Evolutionary conservation across 2,888 invertebrate genomes (phyloP).

Genomic region (Synanthedon myopaeformis): DNA sequence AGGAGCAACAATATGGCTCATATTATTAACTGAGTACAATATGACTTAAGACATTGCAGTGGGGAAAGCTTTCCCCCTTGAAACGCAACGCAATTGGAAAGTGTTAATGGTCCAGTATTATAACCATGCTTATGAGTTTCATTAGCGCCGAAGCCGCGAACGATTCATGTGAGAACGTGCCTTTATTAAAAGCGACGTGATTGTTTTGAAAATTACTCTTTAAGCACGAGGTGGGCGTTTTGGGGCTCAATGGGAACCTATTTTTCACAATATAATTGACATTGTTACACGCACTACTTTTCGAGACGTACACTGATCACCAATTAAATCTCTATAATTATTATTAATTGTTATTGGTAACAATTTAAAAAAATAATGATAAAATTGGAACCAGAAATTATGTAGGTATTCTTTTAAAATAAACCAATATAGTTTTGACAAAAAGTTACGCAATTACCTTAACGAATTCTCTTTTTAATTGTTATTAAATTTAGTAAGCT

Average conservation of each 20-base stretch:
- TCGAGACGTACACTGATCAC: not conserved
- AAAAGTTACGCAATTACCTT: too few species aligned
- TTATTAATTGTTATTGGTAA: too few species aligned
- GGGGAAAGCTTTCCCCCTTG: slow-evolving; percentile 45
- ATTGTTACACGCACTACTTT: not conserved
- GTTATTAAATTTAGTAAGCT: too few species aligned
- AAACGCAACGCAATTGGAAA: slow-evolving; percentile 49
- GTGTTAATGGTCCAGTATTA: slow-evolving; percentile 57
- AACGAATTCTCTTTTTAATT: too few species aligned
- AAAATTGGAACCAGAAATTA: too few species aligned
- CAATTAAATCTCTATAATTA: too few species aligned
- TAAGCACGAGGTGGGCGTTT: slow-evolving; percentile 17
- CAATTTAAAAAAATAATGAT: too few species aligned
- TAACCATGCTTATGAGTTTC: slow-evolving; percentile 61
- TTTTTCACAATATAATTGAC: slow-evolving; percentile 7
- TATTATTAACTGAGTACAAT: not conserved
- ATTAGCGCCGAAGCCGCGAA: slow-evolving; percentile 55
- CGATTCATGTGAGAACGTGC: slow-evolving; percentile 62
- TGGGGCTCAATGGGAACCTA: slow-evolving; percentile 5
- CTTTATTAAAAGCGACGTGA: slow-evolving; percentile 59
- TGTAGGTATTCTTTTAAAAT: too few species aligned
- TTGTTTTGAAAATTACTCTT: slow-evolving; percentile 53
- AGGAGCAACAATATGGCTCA: not conserved
- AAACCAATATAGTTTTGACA: too few species aligned
- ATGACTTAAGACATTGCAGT: slow-evolving; percentile 7